These are phyloP conservation scores for Pachycephala philippinensis DNA, from an alignment of 2,113 vertebrate genomes.

Conservation along the genomic window DNA sequence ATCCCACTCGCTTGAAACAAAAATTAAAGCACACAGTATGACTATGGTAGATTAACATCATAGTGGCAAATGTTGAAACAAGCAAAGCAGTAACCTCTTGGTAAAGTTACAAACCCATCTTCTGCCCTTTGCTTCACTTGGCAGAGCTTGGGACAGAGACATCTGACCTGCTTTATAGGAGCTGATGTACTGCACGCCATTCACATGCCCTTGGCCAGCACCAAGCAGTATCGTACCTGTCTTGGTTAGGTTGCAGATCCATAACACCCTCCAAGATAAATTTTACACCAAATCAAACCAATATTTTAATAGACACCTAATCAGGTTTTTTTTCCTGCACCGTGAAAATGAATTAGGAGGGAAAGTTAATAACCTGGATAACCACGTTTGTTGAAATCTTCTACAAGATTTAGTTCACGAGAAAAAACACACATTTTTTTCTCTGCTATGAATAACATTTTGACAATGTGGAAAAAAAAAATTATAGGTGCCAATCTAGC, in stretches of 20 bases:
- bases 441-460: background rate
- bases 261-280: background rate
- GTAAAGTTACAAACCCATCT: background rate
- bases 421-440: background rate
- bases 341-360: background rate
- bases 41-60: background rate
- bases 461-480: background rate
- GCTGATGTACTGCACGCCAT: background rate
- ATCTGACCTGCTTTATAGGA: background rate
- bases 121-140: background rate
- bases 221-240: background rate
- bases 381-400: background rate
- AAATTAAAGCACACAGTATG: background rate
- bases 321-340: background rate
- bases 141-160: background rate
- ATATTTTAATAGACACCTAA: background rate
- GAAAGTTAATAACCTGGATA: background rate
- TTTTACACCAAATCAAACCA: background rate
- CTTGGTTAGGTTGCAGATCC: background rate
- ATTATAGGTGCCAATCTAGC: background rate
- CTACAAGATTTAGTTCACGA: background rate
- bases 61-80: background rate
- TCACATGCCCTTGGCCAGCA: background rate
- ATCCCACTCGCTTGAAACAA: background rate
- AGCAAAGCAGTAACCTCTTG: background rate